These are phyloP conservation scores for Drosophila kurseongensis DNA, from an alignment of 1,140 invertebrate genomes.

Conservation along the genomic window DNA sequence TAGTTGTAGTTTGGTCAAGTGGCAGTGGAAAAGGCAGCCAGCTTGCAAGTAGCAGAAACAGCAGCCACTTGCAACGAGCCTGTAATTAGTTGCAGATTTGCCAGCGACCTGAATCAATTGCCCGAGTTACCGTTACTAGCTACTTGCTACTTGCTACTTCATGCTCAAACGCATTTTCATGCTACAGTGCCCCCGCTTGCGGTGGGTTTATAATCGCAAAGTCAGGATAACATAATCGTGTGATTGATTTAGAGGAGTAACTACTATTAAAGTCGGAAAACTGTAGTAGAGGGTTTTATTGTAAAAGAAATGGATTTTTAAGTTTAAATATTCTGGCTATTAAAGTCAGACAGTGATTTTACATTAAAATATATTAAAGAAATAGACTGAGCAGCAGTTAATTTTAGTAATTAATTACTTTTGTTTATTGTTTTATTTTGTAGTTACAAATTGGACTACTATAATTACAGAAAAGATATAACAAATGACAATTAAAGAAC, in stretches of 20 bases:
- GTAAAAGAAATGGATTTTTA: no score
- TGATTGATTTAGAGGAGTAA: constrained; percentile 1
- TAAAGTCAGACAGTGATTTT: no score
- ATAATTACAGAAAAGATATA: no score
- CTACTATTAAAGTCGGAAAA: neutral
- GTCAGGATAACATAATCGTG: neutral
- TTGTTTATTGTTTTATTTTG: no score
- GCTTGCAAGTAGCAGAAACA: constrained; percentile 15
- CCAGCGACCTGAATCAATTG: constrained; percentile 71
- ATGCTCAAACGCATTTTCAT: constrained; percentile 59
- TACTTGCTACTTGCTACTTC: constrained; percentile 26
- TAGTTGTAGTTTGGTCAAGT: constrained; percentile 10
- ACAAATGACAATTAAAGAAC: no score
- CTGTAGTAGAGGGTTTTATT: no score
- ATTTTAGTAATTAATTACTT: no score
- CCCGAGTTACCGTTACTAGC: constrained; percentile 55
- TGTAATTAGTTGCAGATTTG: constrained; percentile 62
- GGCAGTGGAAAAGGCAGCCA: constrained; percentile 26
- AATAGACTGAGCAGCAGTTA: no score
- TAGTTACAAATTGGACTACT: no score
- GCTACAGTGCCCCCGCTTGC: constrained; percentile 27
- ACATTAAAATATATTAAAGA: no score
- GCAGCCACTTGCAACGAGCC: constrained; percentile 44
- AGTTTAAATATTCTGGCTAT: no score
- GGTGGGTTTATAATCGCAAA: constrained; percentile 44